Evolutionary conservation across 2,888 invertebrate species (phyloP).

Genomic region (Plagodis pulveraria): DNA sequence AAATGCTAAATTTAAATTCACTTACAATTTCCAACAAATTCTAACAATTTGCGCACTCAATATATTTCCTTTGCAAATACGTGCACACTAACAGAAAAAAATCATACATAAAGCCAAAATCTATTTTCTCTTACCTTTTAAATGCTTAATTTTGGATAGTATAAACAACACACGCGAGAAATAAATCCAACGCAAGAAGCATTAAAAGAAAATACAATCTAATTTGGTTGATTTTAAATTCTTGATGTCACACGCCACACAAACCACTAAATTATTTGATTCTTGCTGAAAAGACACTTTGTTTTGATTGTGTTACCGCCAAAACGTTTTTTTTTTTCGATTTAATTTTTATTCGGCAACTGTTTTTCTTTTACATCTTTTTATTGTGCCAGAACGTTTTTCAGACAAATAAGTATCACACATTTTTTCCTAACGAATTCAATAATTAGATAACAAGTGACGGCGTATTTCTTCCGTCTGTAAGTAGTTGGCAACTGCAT

Average conservation of each 20-base stretch:
- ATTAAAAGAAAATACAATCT: conserved; percentile 10
- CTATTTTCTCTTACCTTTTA: conserved; percentile 61
- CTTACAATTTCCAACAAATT: too few relatives aligned
- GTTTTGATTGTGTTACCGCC: conserved; percentile 11
- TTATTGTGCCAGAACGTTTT: background rate
- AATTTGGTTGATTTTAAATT: background rate
- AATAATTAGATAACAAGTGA: background rate
- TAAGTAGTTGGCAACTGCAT: conserved; percentile 61
- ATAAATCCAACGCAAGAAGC: background rate
- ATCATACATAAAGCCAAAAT: background rate
- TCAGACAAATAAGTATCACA: too few relatives aligned
- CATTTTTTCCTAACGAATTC: too few relatives aligned
- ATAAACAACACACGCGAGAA: conserved; percentile 18
- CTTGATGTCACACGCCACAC: background rate
- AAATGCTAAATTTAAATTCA: too few relatives aligned
- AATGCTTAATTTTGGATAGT: conserved; percentile 68
- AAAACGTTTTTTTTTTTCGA: conserved; percentile 1
- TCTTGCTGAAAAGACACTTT: background rate
- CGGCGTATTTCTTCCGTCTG: conserved; percentile 36
- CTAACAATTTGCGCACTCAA: too few relatives aligned
- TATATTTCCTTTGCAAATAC: background rate
- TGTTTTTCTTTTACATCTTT: background rate
- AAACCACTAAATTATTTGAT: too few relatives aligned
- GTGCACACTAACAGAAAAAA: background rate
- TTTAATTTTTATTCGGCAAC: background rate